Evolutionary conservation across 1,140 invertebrate species (phyloP).

Genomic region (Cecropterus lyciades): DNA sequence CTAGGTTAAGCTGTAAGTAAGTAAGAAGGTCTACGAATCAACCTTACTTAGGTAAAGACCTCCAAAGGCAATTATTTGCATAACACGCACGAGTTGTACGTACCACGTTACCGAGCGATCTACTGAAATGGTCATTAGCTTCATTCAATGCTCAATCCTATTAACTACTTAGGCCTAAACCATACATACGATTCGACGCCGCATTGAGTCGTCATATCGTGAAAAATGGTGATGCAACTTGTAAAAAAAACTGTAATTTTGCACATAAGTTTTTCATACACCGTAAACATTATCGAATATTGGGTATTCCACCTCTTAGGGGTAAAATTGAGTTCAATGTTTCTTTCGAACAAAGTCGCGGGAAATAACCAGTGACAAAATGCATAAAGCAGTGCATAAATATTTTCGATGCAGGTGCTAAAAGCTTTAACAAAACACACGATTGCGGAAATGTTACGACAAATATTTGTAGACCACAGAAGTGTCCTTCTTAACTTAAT

Average conservation of each 20-base stretch:
- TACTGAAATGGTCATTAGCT: background rate
- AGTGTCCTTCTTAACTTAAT: background rate
- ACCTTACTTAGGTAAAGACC: constrained; percentile 14
- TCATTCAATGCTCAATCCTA: background rate
- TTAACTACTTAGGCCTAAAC: background rate
- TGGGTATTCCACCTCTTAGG: no score
- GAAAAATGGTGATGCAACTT: no score
- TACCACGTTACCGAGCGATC: background rate
- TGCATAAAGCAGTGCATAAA: background rate
- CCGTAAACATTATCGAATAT: no score
- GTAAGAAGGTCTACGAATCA: constrained; percentile 11
- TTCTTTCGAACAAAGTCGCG: no score
- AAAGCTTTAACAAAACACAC: background rate
- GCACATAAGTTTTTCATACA: no score
- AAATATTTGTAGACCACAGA: background rate
- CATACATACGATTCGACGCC: background rate
- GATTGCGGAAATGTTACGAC: background rate
- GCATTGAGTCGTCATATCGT: background rate
- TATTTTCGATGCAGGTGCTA: background rate
- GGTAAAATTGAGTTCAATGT: no score
- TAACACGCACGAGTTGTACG: background rate
- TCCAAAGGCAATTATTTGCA: constrained; percentile 4
- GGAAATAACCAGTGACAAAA: no score
- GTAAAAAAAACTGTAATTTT: no score
- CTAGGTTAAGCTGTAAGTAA: background rate